phyloP scores from a whole-genome alignment of 1,140 invertebrate species.

The Hestina assimilis region DNA sequence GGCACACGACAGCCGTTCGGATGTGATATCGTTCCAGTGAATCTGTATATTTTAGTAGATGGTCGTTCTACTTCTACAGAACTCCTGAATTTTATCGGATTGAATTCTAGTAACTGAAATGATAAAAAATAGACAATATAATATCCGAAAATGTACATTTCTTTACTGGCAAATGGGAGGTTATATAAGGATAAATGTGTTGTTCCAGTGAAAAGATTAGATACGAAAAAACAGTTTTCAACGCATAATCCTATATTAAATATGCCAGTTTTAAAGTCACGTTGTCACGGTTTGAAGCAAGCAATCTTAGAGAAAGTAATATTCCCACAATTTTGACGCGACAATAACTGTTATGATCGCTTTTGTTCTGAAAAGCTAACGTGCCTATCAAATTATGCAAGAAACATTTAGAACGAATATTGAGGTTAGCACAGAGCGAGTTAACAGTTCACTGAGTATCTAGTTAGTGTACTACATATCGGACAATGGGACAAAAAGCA shows the following conservation, averaged over 20 bases:
- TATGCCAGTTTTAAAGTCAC: neutral
- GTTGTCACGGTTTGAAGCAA: slow-evolving; percentile 6
- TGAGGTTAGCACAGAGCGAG: slow-evolving; percentile 29
- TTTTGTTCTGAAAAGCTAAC: neutral
- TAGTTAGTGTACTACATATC: slow-evolving; percentile 40
- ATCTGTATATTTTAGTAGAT: slow-evolving; percentile 97
- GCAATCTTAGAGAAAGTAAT: slow-evolving; percentile 14
- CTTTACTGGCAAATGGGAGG: too few relatives aligned
- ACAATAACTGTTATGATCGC: slow-evolving; percentile 19
- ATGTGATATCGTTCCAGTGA: slow-evolving; percentile 93
- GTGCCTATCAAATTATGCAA: slow-evolving; percentile 29
- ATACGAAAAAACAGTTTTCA: too few relatives aligned
- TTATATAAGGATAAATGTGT: too few relatives aligned
- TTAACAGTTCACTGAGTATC: slow-evolving; percentile 39
- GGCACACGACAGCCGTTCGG: slow-evolving; percentile 88
- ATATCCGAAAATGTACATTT: too few relatives aligned
- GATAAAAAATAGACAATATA: too few relatives aligned
- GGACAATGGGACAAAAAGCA: slow-evolving; percentile 30
- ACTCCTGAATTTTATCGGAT: slow-evolving; percentile 89
- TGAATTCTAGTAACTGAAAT: slow-evolving; percentile 84
- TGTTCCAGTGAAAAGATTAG: too few relatives aligned
- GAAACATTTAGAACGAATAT: slow-evolving; percentile 15
- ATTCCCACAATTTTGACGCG: slow-evolving; percentile 13
- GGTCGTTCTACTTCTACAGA: slow-evolving; percentile 94
- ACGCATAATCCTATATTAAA: too few relatives aligned